phyloP scores from a whole-genome alignment of 2,797 vertebrate species.

The Amblyraja radiata region DNA sequence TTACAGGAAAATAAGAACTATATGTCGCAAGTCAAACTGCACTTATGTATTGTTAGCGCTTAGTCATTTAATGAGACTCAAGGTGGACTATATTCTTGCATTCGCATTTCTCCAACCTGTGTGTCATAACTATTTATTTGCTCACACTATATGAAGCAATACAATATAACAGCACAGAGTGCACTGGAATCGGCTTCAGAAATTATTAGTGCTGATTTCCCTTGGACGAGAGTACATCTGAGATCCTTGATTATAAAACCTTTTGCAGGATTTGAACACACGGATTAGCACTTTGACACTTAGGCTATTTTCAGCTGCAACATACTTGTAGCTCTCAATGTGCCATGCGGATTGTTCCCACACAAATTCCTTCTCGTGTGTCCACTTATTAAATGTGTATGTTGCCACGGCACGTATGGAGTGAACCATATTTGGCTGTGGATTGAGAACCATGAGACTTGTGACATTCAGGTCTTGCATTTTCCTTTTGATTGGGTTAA shows the following conservation, averaged over 20 bases:
- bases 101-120: background rate
- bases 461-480: background rate
- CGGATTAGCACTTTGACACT: too few species aligned
- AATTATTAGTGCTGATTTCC: background rate
- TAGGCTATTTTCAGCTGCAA: too few species aligned
- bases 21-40: too few species aligned
- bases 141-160: background rate
- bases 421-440: too few species aligned
- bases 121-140: background rate
- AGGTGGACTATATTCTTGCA: background rate
- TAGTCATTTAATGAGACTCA: background rate
- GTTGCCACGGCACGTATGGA: too few species aligned
- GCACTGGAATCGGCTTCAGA: background rate
- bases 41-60: background rate
- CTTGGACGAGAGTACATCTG: background rate
- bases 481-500: background rate
- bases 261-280: background rate
- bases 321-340: too few species aligned
- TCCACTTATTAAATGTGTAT: too few species aligned
- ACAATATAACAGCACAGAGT: background rate
- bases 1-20: background rate
- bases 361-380: too few species aligned
- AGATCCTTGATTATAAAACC: background rate
- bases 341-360: too few species aligned
- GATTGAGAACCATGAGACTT: background rate